These are phyloP conservation scores for Cynaeus angustus DNA, from an alignment of 2,888 invertebrate genomes.

Conservation along the genomic window DNA sequence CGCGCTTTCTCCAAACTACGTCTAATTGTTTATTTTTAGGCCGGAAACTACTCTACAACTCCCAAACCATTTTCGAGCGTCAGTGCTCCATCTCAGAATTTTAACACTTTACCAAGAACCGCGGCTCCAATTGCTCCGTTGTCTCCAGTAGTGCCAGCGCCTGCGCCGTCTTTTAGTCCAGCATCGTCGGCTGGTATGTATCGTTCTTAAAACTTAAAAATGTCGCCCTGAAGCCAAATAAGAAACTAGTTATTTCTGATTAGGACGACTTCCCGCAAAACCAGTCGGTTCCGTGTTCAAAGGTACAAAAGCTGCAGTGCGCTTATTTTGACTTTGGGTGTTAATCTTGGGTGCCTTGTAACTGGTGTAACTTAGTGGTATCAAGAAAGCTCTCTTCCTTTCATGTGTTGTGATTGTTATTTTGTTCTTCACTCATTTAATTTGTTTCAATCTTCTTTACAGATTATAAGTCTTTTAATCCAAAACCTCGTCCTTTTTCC, in stretches of 20 bases:
- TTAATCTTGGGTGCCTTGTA: conserved; percentile 41
- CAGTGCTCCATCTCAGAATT: conserved; percentile 73
- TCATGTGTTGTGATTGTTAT: conserved; percentile 47
- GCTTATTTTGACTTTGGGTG: conserved; percentile 43
- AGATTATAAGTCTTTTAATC: conserved; percentile 77
- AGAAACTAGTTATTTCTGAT: conserved; percentile 49
- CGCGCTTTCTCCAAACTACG: background rate
- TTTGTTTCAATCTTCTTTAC: conserved; percentile 68
- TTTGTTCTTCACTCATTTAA: conserved; percentile 26
- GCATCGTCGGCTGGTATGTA: conserved; percentile 67
- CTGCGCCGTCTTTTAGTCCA: conserved; percentile 65
- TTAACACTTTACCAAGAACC: conserved; percentile 54
- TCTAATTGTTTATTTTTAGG: conserved; percentile 39
- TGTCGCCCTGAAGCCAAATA: conserved; percentile 44
- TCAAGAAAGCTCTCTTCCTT: conserved; percentile 54
- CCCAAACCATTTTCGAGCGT: conserved; percentile 76
- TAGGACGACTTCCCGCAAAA: conserved; percentile 70
- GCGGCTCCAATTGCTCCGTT: conserved; percentile 60
- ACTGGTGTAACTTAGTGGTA: conserved; percentile 45
- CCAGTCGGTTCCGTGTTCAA: conserved; percentile 67
- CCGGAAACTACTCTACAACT: conserved; percentile 68
- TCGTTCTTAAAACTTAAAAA: conserved; percentile 6
- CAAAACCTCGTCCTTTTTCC: conserved; percentile 77
- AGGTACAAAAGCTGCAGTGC: conserved; percentile 64
- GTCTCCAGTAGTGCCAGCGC: conserved; percentile 59